Evolutionary conservation across 2,113 vertebrate species (phyloP).

Genomic region (Hypanus sabinus): DNA sequence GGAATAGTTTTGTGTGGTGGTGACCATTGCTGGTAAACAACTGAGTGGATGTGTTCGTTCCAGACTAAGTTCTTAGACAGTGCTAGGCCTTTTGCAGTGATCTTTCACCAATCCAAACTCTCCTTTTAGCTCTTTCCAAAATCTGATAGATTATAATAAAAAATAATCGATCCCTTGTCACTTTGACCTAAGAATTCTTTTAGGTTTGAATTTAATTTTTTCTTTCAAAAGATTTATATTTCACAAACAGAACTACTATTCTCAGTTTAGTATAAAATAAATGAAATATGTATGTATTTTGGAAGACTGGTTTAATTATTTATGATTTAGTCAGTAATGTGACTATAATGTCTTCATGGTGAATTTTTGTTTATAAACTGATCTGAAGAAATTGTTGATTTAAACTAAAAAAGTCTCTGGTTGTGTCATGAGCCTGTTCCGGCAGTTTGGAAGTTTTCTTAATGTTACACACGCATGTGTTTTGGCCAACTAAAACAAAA

Average conservation of each 20-base stretch:
- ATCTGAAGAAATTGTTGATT: slow-evolving; percentile 29
- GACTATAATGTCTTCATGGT: background rate
- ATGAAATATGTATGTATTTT: slow-evolving; percentile 4
- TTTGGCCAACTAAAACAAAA: slow-evolving; percentile 12
- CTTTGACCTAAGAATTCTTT: background rate
- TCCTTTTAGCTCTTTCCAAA: background rate
- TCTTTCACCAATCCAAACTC: background rate
- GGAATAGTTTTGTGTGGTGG: too few species aligned
- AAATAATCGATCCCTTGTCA: background rate
- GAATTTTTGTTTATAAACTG: slow-evolving; percentile 1
- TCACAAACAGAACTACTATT: background rate
- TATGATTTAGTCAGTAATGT: slow-evolving; percentile 14
- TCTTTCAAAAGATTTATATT: background rate
- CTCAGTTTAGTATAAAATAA: slow-evolving; percentile 8
- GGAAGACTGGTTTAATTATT: slow-evolving; percentile 22
- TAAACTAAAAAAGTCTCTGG: background rate
- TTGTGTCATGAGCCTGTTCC: slow-evolving; percentile 5
- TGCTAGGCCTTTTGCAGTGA: background rate
- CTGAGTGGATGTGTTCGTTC: too few species aligned
- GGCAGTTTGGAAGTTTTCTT: slow-evolving; percentile 30
- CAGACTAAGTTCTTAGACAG: background rate
- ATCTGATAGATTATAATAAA: background rate
- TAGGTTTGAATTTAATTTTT: background rate
- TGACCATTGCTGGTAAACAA: too few species aligned
- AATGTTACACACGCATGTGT: background rate